Percentiles rank a stretch among this genome's conserved stretches.
Conservation (phyloP, 2,888 invertebrate species). For the Drosophila meridiana region DNA sequence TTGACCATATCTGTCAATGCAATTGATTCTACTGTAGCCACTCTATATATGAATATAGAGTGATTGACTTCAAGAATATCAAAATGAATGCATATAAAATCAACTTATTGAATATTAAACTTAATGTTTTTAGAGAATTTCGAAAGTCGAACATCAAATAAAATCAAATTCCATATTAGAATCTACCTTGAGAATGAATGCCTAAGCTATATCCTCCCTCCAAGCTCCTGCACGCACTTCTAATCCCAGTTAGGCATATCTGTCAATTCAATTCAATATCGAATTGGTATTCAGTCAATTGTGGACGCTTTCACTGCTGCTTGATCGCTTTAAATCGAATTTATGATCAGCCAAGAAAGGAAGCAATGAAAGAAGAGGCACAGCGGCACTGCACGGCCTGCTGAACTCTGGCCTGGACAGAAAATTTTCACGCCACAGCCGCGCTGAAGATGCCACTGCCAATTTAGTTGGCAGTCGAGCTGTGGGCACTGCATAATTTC, state of each 20-base stretch:
- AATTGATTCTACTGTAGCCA: too few relatives aligned
- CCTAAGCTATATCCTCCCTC: background rate
- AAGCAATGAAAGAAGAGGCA: conserved; percentile 5
- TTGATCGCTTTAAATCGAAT: conserved; percentile 73
- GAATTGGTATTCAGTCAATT: conserved; percentile 6
- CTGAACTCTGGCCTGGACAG: conserved; percentile 73
- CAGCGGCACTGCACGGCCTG: conserved; percentile 44
- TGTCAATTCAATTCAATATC: conserved; percentile 7
- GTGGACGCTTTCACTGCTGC: conserved; percentile 67
- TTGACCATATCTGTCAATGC: too few relatives aligned
- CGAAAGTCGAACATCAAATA: too few relatives aligned
- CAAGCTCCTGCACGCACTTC: background rate
- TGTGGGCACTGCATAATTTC: conserved; percentile 70
- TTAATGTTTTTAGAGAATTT: too few relatives aligned
- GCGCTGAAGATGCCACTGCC: conserved; percentile 28
- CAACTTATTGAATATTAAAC: too few relatives aligned
- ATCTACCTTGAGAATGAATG: background rate
- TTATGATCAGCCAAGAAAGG: conserved; percentile 69
- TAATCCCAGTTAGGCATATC: background rate
- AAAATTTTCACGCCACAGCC: conserved; percentile 70
- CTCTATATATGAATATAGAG: too few relatives aligned
- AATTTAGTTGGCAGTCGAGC: conserved; percentile 32
- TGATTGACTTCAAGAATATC: too few relatives aligned
- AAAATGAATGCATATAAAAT: too few relatives aligned
- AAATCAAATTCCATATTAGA: too few relatives aligned